Base-by-base conservation (phyloP, 2,888 invertebrate genomes). In the Listrodromus nycthemerus region DNA sequence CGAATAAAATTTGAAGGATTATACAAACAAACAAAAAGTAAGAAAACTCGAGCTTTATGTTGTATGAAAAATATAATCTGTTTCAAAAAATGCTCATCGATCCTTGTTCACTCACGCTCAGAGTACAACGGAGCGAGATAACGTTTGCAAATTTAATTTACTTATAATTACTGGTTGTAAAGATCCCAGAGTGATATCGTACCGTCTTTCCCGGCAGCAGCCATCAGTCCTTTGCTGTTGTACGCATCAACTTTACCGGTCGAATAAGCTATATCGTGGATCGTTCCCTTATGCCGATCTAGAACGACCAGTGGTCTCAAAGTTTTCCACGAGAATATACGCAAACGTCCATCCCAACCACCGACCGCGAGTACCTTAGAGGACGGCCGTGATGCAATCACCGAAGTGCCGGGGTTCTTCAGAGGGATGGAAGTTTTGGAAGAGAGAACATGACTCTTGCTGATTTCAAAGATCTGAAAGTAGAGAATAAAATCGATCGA, bases 131-230 rank as follows among this genome's bases (percentile, higher is more conserved):
- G 8, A 41, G 50, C 19, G 30, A 52, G 19, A 61, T 13, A 55
- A 21, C 45, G 48, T 55, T 61, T 55, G 33, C 50, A 67, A 55
- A 33, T 33, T 19, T 19, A 48, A 30, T 70, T 6, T 83, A 76
- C 66, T 67, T 70, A 69, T 83, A 82, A 81, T 85, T 78, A 87
- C 77, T 87, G 87, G 94, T 97, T 97, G 91, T 97, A 97, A 89
- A 97, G 94, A 94, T 97, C 96, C 97, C 97, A 97, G 78, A 97
- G 94, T 5, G 97, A 96, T 87, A 97, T 96, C 90, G 95, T 95
- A 86, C 96, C 96, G 93, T 97, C 97, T 84, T 96, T 95, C 30
- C 96, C 96, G 63, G 95, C 95, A 0, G 96, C 96, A 16, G 97
- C 97, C 96, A 97, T 96, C n/a, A 97, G 95, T 79, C 89, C 91